Evolutionary conservation across 2,888 invertebrate genomes (phyloP).

Genomic region (Ceriagrion tenellum): DNA sequence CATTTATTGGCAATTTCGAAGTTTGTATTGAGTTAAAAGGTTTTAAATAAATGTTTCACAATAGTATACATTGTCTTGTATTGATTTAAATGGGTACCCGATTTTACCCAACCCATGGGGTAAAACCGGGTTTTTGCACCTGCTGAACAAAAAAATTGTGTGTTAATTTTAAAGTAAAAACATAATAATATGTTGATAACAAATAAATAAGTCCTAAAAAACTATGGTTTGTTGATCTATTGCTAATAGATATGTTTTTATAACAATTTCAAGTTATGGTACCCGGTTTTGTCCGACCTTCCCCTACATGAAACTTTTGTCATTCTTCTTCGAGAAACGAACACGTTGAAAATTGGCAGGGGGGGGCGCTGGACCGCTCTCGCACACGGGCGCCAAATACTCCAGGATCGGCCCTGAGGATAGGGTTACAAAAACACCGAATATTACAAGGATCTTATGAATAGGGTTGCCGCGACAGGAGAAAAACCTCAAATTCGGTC

Average conservation of each 20-base stretch:
- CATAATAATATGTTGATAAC: neutral
- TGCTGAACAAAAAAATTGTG: conserved; percentile 1
- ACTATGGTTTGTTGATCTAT: neutral
- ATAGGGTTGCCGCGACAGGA: too few species aligned
- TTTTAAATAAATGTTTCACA: neutral
- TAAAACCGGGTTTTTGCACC: neutral
- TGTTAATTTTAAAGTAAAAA: neutral
- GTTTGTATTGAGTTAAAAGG: conserved; percentile 1
- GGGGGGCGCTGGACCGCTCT: too few species aligned
- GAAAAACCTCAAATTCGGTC: too few species aligned
- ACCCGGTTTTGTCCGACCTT: conserved; percentile 1
- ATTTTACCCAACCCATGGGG: conserved; percentile 1
- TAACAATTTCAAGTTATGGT: neutral
- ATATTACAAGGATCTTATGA: too few species aligned
- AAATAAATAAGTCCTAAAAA: neutral
- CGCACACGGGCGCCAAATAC: too few species aligned
- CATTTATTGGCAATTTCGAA: neutral
- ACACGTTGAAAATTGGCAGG: too few species aligned
- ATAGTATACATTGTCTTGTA: neutral
- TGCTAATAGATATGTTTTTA: conserved; percentile 1
- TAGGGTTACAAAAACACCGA: too few species aligned
- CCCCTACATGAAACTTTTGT: too few species aligned
- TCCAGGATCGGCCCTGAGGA: too few species aligned
- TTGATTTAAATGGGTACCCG: neutral
- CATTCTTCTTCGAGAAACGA: too few species aligned